phyloP scores from a whole-genome alignment of 2,113 vertebrate genomes.

The Castor canadensis region DNA sequence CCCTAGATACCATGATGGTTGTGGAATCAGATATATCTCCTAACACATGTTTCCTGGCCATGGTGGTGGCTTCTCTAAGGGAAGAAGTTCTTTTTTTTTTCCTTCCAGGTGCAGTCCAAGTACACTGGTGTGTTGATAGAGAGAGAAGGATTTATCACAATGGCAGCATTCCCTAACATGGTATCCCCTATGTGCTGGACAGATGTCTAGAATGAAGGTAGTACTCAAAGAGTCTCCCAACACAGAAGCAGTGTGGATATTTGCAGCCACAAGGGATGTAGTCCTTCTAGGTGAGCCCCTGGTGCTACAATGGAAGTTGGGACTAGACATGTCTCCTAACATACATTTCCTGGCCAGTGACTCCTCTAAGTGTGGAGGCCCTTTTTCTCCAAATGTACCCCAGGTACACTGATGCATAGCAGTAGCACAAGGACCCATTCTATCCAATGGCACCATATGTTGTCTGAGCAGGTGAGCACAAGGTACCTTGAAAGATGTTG shows the following conservation, averaged over 20 bases:
- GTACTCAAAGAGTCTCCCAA: conserved; percentile 79
- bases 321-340: background rate
- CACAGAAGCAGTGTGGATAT: conserved; percentile 77
- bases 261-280: background rate
- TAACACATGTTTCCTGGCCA: background rate
- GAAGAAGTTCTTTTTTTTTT: background rate
- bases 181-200: fast-evolving
- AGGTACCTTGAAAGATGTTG: background rate
- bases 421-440: fast-evolving
- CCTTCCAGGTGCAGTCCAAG: background rate
- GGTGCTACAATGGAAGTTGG: background rate
- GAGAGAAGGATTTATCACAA: fast-evolving
- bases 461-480: fast-evolving
- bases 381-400: no score
- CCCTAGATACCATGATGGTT: no score
- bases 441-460: fast-evolving
- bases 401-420: fast-evolving
- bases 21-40: no score
- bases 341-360: no score
- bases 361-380: background rate
- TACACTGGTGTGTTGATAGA: fast-evolving
- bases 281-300: background rate
- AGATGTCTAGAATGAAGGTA: background rate
- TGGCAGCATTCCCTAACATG: fast-evolving
- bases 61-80: background rate